A percentile compares a stretch with the other conserved stretches of the same genome.
Evolutionary conservation across 2,113 vertebrate species (phyloP).

Genomic region (Syngnathus scovelli): DNA sequence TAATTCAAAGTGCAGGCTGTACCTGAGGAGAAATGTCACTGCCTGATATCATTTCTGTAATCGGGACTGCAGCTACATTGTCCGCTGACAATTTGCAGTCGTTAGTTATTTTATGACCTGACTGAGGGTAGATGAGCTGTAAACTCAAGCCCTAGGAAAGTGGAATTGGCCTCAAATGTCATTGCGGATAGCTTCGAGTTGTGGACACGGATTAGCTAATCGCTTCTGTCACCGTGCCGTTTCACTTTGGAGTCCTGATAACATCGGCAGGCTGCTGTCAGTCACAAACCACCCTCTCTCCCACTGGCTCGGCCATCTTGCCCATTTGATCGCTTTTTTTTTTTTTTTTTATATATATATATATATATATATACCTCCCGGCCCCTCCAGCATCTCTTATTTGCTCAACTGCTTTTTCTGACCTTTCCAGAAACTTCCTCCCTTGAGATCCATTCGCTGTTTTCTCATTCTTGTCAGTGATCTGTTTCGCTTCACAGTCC

Average conservation of each 20-base stretch:
- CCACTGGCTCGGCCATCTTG: background rate
- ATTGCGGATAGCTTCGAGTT: background rate
- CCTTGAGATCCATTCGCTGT: slow-evolving; percentile 11
- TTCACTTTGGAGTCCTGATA: slow-evolving; percentile 8
- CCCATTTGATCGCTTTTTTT: slow-evolving; percentile 1
- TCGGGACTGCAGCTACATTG: slow-evolving; percentile 11
- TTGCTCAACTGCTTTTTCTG: slow-evolving; percentile 36
- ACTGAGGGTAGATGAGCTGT: too few species aligned
- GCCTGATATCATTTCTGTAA: slow-evolving; percentile 32
- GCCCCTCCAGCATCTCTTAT: slow-evolving; percentile 23
- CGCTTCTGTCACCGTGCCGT: slow-evolving; percentile 14
- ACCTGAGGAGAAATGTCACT: slow-evolving; percentile 35
- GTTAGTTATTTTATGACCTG: too few species aligned
- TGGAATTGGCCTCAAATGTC: background rate
- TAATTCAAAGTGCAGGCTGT: slow-evolving; percentile 26
- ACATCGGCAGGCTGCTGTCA: slow-evolving; percentile 22
- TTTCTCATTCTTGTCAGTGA: slow-evolving; percentile 11
- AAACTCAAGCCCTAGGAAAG: background rate
- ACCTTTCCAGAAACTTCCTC: slow-evolving; percentile 49
- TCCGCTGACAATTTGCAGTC: background rate
- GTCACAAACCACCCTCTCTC: slow-evolving; percentile 18
- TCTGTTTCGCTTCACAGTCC: slow-evolving; percentile 25
- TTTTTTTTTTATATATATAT: slow-evolving; percentile 15
- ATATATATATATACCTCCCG: slow-evolving; percentile 13
- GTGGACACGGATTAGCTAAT: slow-evolving; percentile 10